phyloP scores from a whole-genome alignment of 2,113 vertebrate genomes.

The Boleophthalmus pectinirostris region DNA sequence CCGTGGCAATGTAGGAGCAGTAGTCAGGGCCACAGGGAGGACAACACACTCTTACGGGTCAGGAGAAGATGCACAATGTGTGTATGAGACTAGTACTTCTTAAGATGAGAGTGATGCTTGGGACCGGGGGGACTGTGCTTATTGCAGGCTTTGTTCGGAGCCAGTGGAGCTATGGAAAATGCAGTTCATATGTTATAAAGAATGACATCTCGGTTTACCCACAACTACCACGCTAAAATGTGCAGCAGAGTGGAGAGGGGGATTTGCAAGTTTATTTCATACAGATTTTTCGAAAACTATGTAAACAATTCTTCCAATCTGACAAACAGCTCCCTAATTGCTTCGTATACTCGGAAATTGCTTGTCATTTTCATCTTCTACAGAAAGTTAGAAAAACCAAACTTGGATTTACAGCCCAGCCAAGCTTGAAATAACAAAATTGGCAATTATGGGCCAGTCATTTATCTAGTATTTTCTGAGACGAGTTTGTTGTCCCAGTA shows the following conservation, averaged over 20 bases:
- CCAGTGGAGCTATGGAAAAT: slow-evolving; percentile 37
- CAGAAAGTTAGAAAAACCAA: neutral
- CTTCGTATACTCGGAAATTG: neutral
- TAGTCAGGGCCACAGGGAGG: slow-evolving; percentile 39
- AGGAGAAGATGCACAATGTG: slow-evolving; percentile 36
- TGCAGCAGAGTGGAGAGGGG: neutral
- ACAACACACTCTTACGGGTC: slow-evolving; percentile 37
- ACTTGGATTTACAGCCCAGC: neutral
- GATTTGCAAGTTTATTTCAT: neutral
- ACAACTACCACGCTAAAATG: neutral
- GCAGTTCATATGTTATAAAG: slow-evolving; percentile 20
- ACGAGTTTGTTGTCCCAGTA: neutral
- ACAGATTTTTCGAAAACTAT: neutral
- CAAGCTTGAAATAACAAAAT: slow-evolving; percentile 8
- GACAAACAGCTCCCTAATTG: slow-evolving; percentile 5
- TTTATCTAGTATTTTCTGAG: neutral
- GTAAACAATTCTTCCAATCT: slow-evolving; percentile 2
- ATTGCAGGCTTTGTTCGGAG: slow-evolving; percentile 21
- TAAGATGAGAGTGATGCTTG: slow-evolving; percentile 25
- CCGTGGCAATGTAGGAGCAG: slow-evolving; percentile 33
- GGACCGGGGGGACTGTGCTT: slow-evolving; percentile 20
- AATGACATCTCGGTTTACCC: slow-evolving; percentile 18
- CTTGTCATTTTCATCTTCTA: slow-evolving; percentile 11
- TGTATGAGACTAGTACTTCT: slow-evolving; percentile 36
- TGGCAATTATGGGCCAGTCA: neutral